A percentile compares a stretch with the other conserved stretches of the same genome.
Conservation (phyloP, 2,113 vertebrate genomes). For the Psephotus haematonotus region DNA sequence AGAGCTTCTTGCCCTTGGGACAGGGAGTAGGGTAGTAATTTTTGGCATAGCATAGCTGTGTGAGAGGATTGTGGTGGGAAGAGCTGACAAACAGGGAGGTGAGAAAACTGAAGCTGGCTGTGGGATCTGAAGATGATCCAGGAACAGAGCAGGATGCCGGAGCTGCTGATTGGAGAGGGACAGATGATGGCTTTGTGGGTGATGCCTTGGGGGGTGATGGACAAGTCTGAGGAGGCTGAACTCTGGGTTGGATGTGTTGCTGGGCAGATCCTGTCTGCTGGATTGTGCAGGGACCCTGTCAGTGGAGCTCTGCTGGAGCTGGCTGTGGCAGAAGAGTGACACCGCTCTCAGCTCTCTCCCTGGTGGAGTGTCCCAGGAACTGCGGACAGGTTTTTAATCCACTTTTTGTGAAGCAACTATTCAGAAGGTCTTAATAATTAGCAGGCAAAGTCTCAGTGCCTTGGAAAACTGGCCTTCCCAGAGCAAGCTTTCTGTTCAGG, state of each 20-base stretch:
- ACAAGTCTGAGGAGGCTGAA: neutral
- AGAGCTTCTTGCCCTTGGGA: conserved; percentile 12
- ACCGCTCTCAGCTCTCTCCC: neutral
- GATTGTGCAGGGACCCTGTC: neutral
- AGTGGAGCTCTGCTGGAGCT: neutral
- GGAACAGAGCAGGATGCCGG: neutral
- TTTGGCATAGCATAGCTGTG: neutral
- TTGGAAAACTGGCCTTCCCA: neutral
- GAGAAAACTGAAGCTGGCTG: neutral
- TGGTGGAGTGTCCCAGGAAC: neutral
- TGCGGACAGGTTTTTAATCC: neutral
- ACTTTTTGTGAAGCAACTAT: neutral
- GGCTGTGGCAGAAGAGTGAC: rapidly evolving
- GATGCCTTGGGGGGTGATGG: neutral
- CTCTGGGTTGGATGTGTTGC: neutral
- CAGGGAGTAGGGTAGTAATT: conserved; percentile 11
- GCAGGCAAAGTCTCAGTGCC: neutral
- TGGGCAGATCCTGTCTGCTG: neutral
- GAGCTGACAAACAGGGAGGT: neutral
- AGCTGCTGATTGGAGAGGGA: neutral
- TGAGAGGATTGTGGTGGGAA: neutral
- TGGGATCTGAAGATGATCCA: conserved; percentile 1
- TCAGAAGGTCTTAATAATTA: neutral
- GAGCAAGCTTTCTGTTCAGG: neutral
- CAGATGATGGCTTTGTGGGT: neutral